Evolutionary conservation across 1,140 invertebrate genomes (phyloP), one percentile per base, ranked within the genome.

Genomic region (Linepithema humile): DNA sequence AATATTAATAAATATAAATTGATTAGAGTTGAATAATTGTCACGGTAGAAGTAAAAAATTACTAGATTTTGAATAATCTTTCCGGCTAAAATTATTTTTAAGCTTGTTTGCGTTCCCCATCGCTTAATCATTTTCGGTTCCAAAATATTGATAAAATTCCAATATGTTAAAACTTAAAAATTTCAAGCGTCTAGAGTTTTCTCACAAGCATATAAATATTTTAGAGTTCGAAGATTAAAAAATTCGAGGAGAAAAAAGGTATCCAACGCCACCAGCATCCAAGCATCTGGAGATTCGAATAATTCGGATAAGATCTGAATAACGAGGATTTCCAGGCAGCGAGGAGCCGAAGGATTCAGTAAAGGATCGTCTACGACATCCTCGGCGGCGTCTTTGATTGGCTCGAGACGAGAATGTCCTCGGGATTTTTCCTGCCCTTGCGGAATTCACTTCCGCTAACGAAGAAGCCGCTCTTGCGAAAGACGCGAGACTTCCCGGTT

Each of bases 401-500:
- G 5, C 10, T 1, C 9, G 3, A 20, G 38, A 2, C 23, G 20
- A 48, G 45, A 45, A 75, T 9, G 35, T 84, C 38, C 43, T 45
- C n/a, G 7, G 1, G 10, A 67, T 15, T 29, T 10, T 73, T 72
- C 15, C 23, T 59, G 29, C 59, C 20, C 26, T 69, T 40, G 45
- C 17, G 12, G 35, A 26, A 48, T 15, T 2, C 1, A 17, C 48
- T 74, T 59, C 17, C 32, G 15, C 26, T 73, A 35, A 55, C 32
- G 50, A 38, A 62, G 26, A 9, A 74, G 17, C 38, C 23, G 35
- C n/a, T 32, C 43, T 59, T 12, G 45, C 12, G 35, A 85, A 86
- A 85, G 85, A 85, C 48, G 59, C 20, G 32, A 53, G 59, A 86
- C 59, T 80, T 35, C 59, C 53, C 10, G 15, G 4, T 65, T 70